Percentiles rank a stretch among this genome's conserved stretches.
Evolutionary conservation across 2,113 vertebrate genomes (phyloP).

Genomic region (Equus quagga): DNA sequence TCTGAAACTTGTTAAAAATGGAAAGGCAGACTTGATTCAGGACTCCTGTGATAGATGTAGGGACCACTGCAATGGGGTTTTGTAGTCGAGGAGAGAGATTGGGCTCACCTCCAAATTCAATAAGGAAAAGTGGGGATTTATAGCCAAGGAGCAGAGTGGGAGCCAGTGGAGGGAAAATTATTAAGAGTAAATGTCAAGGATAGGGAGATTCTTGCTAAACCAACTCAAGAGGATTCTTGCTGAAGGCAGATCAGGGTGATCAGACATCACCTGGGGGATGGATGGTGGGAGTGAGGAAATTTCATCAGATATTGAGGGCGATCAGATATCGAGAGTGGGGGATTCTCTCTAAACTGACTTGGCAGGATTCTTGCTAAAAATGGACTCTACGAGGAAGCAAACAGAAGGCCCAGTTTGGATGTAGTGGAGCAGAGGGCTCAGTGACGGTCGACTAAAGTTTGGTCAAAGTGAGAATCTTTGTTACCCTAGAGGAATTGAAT

Average conservation of each 20-base stretch:
- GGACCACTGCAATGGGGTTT: not conserved
- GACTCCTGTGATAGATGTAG: not conserved
- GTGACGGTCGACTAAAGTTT: not conserved
- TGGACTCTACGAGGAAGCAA: not conserved
- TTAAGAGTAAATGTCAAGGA: not conserved
- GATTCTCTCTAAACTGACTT: not conserved
- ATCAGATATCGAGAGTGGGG: not conserved
- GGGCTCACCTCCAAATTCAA: not conserved
- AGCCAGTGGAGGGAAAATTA: not conserved
- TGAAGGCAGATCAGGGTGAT: not conserved
- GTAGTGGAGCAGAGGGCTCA: not conserved
- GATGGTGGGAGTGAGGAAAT: not conserved
- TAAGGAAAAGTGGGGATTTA: not conserved
- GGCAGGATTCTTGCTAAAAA: not conserved
- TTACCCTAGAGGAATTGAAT: not conserved
- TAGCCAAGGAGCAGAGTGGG: not conserved
- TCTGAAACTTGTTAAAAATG: not conserved
- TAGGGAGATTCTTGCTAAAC: not conserved
- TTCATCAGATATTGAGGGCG: not conserved
- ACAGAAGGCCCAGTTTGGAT: not conserved
- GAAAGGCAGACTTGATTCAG: not conserved
- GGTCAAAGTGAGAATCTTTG: not conserved
- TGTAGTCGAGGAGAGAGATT: not conserved
- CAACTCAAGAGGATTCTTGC: not conserved
- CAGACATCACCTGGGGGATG: not conserved